Evolutionary conservation across 2,888 invertebrate genomes (phyloP), one percentile per base, ranked within the genome.

Genomic region (Lasioglossum lativentre): DNA sequence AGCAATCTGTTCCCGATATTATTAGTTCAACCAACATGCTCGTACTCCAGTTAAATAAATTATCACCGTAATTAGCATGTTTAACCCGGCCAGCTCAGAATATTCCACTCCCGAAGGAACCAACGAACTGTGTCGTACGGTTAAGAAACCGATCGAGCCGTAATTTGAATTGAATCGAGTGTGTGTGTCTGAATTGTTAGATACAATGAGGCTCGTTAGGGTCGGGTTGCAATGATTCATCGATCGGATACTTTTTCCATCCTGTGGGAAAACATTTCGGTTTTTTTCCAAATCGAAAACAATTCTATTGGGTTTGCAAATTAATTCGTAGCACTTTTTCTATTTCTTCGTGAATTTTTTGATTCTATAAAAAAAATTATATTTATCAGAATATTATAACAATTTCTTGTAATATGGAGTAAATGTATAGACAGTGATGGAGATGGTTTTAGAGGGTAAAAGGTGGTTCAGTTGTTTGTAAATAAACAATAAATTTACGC

Each of bases 91-190:
- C 4, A 23, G 38, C n/a, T 30, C 16, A 70, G 70, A 70, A 70
- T 70, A 70, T 70, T 70, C 70, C 70, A 70, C 38, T 38, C 70
- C 38, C 70, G 38, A n/a, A 70, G 73, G 73, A 45, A 40, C n/a
- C 38, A 70, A 70, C 38, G 70, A n/a, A 40, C 40, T 70, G 70
- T 70, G 40, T n/a, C 40, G 70, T 16, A 40, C 70, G 38, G 68
- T 38, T 23, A 68, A 68, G 70, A 70, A 70, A 40, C 38, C 38
- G 70, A 40, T 70, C 38, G 40, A 40, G 14, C 34, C 12, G 77
- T n/a, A 68, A 80, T 80, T 82, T 82, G 81, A 82, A 82, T 82
- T 80, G 70, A 75, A 81, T 81, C 70, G 82, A 81, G 42, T 80
- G 70, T n/a, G 56, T 16, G 45, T 56, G 82, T 45, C 71, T 63